Base-by-base conservation (phyloP, 2,797 vertebrate genomes). In the Trachurus trachurus region DNA sequence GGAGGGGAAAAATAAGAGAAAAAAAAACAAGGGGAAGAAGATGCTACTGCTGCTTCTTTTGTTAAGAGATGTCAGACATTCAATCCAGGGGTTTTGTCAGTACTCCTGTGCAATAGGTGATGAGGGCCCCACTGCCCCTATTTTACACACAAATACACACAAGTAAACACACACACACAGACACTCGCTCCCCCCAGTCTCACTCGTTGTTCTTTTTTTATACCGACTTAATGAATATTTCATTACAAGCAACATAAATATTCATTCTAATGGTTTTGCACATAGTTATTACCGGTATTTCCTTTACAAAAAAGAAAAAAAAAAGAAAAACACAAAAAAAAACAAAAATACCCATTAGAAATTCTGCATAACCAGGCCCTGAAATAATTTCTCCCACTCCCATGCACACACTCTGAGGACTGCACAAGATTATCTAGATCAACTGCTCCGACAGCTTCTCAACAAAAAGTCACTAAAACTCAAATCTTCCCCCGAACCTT, bases 221-320 rank as follows among this genome's bases (percentile, higher is more conserved):
- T 63, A 93, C 89, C 79, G n/a, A 87, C 89, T 95, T 96, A 94
- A 99, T 99, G 97, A 98, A 99, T 99, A 97, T 99, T 99, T 99
- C 96, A 99, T 99, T 96, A 94, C 92, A 66, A 94, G 95, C 90
- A 87, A 94, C 97, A 98, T 99, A 98, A 98, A 99, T 99, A 99
- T 99, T 98, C 97, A 99, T 98, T 96, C 96, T 97, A 97, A 98
- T 98, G 96, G 97, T 97, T 97, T 96, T 96, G 97, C 97, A 96
- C 96, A 95, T 94, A 96, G 97, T 98, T 98, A 98, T 99, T 99
- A 95, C 94, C 91, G 87, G 92, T 92, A 97, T 98, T 97, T 97
- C 96, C 96, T 57, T 34, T 34, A 34, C 31, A 34, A 34, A 34
- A 34, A 34, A 34, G 45, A 63, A 37, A 66, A 96, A 95, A 61